Evolutionary conservation across 2,797 vertebrate species (phyloP).

Genomic region (Spinibarbus caldwelli): DNA sequence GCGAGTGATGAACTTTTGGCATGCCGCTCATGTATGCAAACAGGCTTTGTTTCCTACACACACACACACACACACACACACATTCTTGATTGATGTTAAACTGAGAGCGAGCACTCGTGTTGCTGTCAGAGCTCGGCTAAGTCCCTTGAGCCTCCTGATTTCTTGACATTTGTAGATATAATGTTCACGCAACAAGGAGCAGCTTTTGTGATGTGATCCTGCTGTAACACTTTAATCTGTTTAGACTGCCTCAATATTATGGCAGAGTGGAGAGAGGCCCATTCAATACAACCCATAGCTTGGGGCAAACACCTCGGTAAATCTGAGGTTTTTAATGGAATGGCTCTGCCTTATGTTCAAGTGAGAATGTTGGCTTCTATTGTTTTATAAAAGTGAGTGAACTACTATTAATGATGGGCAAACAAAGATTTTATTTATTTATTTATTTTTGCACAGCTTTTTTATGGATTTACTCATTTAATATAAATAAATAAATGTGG

Average conservation of each 20-base stretch:
- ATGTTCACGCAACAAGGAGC: slow-evolving; percentile 72
- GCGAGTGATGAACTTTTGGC: slow-evolving; percentile 66
- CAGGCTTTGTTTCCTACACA: slow-evolving; percentile 37
- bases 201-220: slow-evolving; percentile 71
- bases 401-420: neutral
- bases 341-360: slow-evolving; percentile 40
- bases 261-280: slow-evolving; percentile 66
- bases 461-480: neutral
- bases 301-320: slow-evolving; percentile 39
- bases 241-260: slow-evolving; percentile 77
- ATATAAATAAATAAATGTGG: neutral
- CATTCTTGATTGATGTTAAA: slow-evolving; percentile 81
- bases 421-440: neutral
- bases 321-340: slow-evolving; percentile 46
- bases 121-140: slow-evolving; percentile 79
- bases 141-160: slow-evolving; percentile 79
- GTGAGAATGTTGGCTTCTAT: slow-evolving; percentile 18
- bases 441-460: neutral
- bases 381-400: slow-evolving; percentile 15
- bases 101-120: slow-evolving; percentile 78
- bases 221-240: slow-evolving; percentile 83
- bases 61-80: slow-evolving; percentile 5
- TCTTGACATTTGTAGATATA: slow-evolving; percentile 81
- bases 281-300: slow-evolving; percentile 67
- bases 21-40: slow-evolving; percentile 48